Evolutionary conservation across 1,140 invertebrate species (phyloP), one percentile per base, ranked within the genome.

Genomic region (Drosophila funebris): DNA sequence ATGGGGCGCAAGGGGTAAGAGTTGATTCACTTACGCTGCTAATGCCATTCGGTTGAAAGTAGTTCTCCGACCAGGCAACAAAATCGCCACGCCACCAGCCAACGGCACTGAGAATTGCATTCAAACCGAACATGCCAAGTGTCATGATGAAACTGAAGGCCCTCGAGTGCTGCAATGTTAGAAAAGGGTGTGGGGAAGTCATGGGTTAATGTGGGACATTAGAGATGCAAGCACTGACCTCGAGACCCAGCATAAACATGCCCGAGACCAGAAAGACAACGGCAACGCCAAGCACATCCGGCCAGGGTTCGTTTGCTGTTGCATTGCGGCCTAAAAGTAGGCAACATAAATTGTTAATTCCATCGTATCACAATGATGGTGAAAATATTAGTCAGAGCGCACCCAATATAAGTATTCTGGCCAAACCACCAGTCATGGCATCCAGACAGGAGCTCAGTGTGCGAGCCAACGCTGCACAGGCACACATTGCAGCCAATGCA

Each of bases 181-280:
- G 22, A 13, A 36, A 13, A n/a, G 24, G 7, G 11, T 50, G 4
- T n/a, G n/a, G n/a, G n/a, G 20, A 31, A 46, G 39, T 24, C 24
- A 27, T 4, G 24, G 13, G 22, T 20, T 20, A 11, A 24, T 24
- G 8, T 16, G 8, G 27, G n/a, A 31, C 46, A 50, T 50, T 14
- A 31, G 13, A 13, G 36, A 14, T 27, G 37, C 22, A 43, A 6
- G 5, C 14, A 41, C 73, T 76, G 90, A 95, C 94, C 93, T 95
- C 94, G 37, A 95, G 90, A 13, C 95, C 95, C 75, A 95, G 93
- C 94, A 95, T 95, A 76, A 95, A 95, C 92, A 95, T 94, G 50
- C 93, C 93, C 4, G 94, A 95, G 2, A 95, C 93, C 1, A 95
- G 92, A 76, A 94, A 92, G 2, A 95, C 93, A 9, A 95, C 94